Percentiles rank a stretch among this genome's conserved stretches.
These are phyloP conservation scores for Parazoanthus atlanticus DNA, from an alignment of 92 coral and sea anemone genomes.

Conservation along the genomic window DNA sequence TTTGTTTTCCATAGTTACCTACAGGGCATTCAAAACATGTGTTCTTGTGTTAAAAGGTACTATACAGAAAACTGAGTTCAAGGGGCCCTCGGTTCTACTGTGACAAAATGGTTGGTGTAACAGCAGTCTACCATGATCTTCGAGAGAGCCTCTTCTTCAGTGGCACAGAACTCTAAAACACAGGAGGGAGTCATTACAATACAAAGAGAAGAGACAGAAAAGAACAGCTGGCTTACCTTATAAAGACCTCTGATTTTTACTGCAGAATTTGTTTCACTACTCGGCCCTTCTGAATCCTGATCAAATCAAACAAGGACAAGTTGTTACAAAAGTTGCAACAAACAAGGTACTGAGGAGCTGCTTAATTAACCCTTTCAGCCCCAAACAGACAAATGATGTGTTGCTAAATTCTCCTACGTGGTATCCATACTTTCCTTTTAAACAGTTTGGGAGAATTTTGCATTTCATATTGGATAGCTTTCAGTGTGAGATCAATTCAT, in stretches of 20 bases:
- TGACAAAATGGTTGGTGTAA: not conserved
- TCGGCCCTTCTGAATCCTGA: conserved; percentile 1
- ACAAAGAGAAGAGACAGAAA: not conserved
- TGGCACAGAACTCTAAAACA: not conserved
- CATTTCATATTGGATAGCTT: too few relatives aligned
- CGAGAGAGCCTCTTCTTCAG: too few relatives aligned
- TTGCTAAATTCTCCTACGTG: too few relatives aligned
- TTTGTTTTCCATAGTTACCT: not conserved
- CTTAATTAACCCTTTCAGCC: too few relatives aligned
- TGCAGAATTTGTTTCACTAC: conserved; percentile 1
- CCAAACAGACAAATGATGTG: too few relatives aligned
- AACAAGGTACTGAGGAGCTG: not conserved
- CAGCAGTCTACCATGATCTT: not conserved
- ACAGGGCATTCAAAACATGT: not conserved
- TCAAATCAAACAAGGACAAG: not conserved
- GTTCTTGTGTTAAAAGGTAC: not conserved
- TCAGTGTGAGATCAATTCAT: too few relatives aligned
- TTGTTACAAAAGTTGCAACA: not conserved
- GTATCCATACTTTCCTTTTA: too few relatives aligned
- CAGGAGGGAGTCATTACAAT: not conserved
- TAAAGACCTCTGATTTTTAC: conserved; percentile 26
- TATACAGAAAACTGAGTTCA: not conserved
- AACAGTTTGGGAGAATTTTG: too few relatives aligned
- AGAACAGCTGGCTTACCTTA: conserved; percentile 13
- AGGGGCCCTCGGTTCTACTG: not conserved